Base-by-base conservation (phyloP, 2,888 invertebrate species). In the Argyresthia albistria region DNA sequence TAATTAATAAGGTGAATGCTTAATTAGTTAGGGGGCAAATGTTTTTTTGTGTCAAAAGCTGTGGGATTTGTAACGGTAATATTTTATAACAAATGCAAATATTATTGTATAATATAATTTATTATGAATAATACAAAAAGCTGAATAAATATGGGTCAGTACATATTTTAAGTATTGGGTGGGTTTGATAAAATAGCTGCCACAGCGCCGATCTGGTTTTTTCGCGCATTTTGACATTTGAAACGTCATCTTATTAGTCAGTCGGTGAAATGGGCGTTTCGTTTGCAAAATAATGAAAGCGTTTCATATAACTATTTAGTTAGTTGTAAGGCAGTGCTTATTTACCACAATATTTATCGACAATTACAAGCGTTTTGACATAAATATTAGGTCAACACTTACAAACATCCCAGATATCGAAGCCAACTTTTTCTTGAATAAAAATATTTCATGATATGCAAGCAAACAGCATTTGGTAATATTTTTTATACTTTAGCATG, bases 241-340 rank as follows among this genome's bases (percentile, higher is more conserved):
- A 2, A 14, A 14, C 45, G 15, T 14, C 14, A 12, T 15, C 4
- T 8, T 45, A 4, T 15, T 14, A 14, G 8, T 10, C 46, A 46
- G 46, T 39, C 46, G 35, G 35, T 11, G 14, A 45, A 8, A 42
- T 11, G 6, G 42, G 42, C 12, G 12, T 25, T 25, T 25, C 39
- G 39, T 39, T 39, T 2, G 48, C 36, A 36, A 48, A 48, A 36
- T 46, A 46, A 46, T 11, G 6, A 39, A 39, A 39, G 48, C 37
- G 15, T 15, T 48, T 37, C 14, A 14, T n/a, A 36, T 15, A 37
- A 48, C 9, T 37, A 37, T 37, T 48, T 37, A 25, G 80, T 80
- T 82, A 84, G 66, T 75, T 74, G 70, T 83, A 86, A 84, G 86
- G 86, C 86, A 87, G 86, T 87, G 83, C 76, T 80, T 75, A 58